Evolutionary conservation across 2,113 vertebrate genomes (phyloP), one percentile per base, ranked within the genome.

Genomic region (Calonectris borealis): DNA sequence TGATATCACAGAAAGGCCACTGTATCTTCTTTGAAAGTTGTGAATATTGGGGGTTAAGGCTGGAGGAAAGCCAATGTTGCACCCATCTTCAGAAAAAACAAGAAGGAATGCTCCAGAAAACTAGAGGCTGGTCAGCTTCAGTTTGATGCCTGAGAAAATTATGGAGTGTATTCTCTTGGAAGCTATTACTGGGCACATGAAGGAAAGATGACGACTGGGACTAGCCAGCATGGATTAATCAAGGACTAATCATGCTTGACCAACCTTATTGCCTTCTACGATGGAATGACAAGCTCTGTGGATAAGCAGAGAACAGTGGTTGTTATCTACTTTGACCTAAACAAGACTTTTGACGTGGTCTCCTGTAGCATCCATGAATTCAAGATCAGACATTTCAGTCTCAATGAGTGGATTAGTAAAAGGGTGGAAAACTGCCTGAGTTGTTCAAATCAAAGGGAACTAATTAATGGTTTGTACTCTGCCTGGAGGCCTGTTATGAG

Each of bases 201-300:
- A 96, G 69, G 84, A 91, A 89, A 83, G 91, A 84, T 86, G 77
- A 84, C 94, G 77, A 71, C 83, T 91, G 46, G 40, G 69, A 95
- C 83, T 64, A 86, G 38, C 72, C 76, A 82, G 46, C 51, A 75
- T 71, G 69, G 92, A 89, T 96, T 96, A 95, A 94, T 94, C 72
- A 91, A 17, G 16, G 65, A 32, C 52, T 94, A 82, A 89, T 86
- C 22, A 44, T 51, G 44, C 57, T 77, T 93, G 89, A 84, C 81
- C 93, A 96, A 60, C 64, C 42, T 95, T 62, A 44, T 12, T 84
- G 77, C 89, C 61, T 96, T 89, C 89, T 84, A 18, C 57, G 84
- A 71, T 57, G 73, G 87, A 92, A 91, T 91, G n/a, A 82, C 93
- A 93, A 75, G 70, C 61, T 93, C 73, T 83, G 48, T 78, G 77